A percentile compares a stretch with the other conserved stretches of the same genome.
These are phyloP conservation scores for Gambusia affinis DNA, from an alignment of 2,113 vertebrate species.

Conservation along the genomic window DNA sequence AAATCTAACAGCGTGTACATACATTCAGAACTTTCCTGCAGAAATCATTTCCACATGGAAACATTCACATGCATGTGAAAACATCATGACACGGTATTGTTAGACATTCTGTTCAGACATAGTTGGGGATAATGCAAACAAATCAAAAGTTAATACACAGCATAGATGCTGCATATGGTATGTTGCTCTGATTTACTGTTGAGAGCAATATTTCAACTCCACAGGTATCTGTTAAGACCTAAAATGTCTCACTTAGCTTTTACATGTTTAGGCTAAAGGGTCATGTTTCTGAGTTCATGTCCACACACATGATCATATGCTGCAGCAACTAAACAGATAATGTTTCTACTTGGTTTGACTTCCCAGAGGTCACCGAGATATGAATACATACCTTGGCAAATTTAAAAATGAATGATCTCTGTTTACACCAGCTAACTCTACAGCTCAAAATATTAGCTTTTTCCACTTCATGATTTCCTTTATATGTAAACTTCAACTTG, in stretches of 20 bases:
- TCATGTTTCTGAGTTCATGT: neutral
- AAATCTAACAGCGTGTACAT: neutral
- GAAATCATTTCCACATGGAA: neutral
- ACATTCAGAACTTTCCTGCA: slow-evolving; percentile 6
- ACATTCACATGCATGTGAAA: slow-evolving; percentile 4
- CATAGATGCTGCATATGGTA: neutral
- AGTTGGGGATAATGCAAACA: neutral
- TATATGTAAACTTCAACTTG: neutral
- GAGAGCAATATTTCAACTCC: neutral
- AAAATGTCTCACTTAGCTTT: neutral
- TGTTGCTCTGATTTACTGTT: neutral
- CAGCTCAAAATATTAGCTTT: neutral
- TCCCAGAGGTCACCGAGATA: neutral
- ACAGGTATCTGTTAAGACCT: neutral
- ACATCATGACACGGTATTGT: neutral
- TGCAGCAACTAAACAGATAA: slow-evolving; percentile 8
- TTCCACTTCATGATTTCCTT: neutral
- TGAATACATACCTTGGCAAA: slow-evolving; percentile 4
- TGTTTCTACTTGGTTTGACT: slow-evolving; percentile 15
- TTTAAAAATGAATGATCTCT: slow-evolving; percentile 11
- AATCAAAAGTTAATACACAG: neutral
- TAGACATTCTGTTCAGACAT: neutral
- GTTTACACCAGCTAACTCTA: neutral
- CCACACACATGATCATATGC: neutral
- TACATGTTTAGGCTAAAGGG: neutral